Percentiles rank a stretch among this genome's conserved stretches.
These are phyloP conservation scores for Diadema setosum DNA, from an alignment of 35 echinoderm and acorn worm genomes.

Conservation along the genomic window DNA sequence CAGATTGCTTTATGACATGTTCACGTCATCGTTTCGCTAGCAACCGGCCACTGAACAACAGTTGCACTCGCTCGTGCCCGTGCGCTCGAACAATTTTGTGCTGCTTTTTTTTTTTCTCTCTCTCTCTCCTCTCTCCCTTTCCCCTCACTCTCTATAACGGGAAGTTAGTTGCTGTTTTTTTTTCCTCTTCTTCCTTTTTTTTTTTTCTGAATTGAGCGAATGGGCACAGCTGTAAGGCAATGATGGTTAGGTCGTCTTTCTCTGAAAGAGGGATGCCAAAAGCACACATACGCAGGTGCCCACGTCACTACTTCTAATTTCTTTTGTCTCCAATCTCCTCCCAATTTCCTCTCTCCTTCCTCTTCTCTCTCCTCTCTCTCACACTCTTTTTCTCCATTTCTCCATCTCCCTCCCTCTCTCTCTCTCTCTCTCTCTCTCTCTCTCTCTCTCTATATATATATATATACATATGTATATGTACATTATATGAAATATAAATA, in stretches of 20 bases:
- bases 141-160: not conserved
- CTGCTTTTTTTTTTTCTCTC: too few species aligned
- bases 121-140: not conserved
- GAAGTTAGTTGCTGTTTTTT: not conserved
- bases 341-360: not conserved
- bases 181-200: not conserved
- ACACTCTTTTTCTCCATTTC: not conserved
- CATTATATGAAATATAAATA: too few species aligned
- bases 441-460: not conserved
- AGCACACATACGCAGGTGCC: too few species aligned
- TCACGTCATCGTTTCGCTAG: too few species aligned
- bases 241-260: too few species aligned
- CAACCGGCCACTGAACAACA: too few species aligned
- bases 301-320: not conserved
- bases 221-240: too few species aligned
- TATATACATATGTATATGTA: not conserved
- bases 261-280: too few species aligned
- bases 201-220: too few species aligned
- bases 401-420: not conserved
- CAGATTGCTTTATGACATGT: too few species aligned
- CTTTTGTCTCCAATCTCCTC: not conserved
- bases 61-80: too few species aligned
- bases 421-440: not conserved
- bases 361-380: not conserved
- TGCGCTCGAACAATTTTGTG: too few species aligned